These are phyloP conservation scores for Pomatostomus ruficeps DNA, from an alignment of 2,113 vertebrate species.

Conservation along the genomic window DNA sequence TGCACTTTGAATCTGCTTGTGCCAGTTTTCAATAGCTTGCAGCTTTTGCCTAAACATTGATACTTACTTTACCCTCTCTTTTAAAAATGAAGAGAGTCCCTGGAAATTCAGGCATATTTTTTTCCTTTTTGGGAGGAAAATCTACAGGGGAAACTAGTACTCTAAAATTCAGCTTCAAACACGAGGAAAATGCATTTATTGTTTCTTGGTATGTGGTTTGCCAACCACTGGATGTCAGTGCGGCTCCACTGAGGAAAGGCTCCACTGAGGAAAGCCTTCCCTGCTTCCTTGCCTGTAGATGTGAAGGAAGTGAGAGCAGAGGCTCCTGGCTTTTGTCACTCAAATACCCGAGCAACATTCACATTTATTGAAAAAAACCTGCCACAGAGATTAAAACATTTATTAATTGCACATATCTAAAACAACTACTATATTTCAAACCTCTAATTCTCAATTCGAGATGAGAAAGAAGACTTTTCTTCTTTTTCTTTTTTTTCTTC, in stretches of 20 bases:
- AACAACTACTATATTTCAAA: not conserved
- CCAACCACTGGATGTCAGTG: constrained; percentile 50
- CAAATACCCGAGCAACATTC: not conserved
- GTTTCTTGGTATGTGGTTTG: not conserved
- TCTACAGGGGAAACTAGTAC: not conserved
- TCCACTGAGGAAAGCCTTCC: not conserved
- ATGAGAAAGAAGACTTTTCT: not conserved
- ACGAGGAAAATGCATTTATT: not conserved
- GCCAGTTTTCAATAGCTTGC: not conserved
- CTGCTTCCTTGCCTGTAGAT: not conserved
- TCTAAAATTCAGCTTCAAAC: not conserved
- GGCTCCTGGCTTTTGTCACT: not conserved
- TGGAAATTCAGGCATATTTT: not conserved
- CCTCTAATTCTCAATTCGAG: not conserved
- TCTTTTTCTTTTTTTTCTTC: too few relatives aligned
- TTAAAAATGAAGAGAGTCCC: not conserved
- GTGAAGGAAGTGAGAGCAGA: not conserved
- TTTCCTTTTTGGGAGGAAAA: not conserved
- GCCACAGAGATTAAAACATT: not conserved
- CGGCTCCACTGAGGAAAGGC: constrained; percentile 8
- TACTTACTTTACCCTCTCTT: not conserved
- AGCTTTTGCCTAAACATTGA: not conserved
- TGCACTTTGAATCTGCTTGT: not conserved
- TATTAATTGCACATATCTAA: not conserved
- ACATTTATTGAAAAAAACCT: not conserved